These are phyloP conservation scores for Cygnus atratus DNA, from an alignment of 2,113 vertebrate species.

Conservation along the genomic window DNA sequence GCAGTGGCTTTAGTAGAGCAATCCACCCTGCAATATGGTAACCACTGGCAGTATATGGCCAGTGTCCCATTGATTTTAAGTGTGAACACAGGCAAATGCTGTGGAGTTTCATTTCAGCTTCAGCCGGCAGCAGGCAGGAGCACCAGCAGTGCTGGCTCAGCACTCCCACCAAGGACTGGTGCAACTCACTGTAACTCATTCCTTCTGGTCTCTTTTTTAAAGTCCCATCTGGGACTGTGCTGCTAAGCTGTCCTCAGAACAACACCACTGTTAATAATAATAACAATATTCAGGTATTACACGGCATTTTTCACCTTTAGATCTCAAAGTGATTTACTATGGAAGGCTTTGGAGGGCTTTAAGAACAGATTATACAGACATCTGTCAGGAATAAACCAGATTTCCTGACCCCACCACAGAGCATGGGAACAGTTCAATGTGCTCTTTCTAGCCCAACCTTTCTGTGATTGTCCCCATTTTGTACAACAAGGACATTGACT, in stretches of 20 bases:
- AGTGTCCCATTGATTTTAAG: not conserved
- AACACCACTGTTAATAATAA: conserved; percentile 56
- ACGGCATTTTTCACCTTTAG: conserved; percentile 56
- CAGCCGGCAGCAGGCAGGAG: conserved; percentile 22
- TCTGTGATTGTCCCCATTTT: not conserved
- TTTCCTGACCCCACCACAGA: conserved; percentile 48
- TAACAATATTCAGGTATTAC: conserved; percentile 63
- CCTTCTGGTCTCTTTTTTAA: conserved; percentile 51
- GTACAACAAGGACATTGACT: not conserved
- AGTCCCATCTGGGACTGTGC: conserved; percentile 38
- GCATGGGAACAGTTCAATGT: not conserved
- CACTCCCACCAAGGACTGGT: not conserved
- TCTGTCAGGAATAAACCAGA: conserved; percentile 68
- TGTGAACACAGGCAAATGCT: not conserved
- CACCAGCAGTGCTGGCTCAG: conserved; percentile 27
- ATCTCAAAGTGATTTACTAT: conserved; percentile 52
- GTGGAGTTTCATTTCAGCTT: conserved; percentile 24
- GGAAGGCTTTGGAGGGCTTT: conserved; percentile 44
- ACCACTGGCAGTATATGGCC: not conserved
- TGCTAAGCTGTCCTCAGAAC: conserved; percentile 59
- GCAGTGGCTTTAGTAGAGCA: not conserved
- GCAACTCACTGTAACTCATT: not conserved
- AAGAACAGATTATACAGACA: conserved; percentile 58
- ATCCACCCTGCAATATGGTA: not conserved
- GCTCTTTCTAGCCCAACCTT: not conserved